phyloP scores from a whole-genome alignment of 2,797 vertebrate species.

The Balearica regulorum region DNA sequence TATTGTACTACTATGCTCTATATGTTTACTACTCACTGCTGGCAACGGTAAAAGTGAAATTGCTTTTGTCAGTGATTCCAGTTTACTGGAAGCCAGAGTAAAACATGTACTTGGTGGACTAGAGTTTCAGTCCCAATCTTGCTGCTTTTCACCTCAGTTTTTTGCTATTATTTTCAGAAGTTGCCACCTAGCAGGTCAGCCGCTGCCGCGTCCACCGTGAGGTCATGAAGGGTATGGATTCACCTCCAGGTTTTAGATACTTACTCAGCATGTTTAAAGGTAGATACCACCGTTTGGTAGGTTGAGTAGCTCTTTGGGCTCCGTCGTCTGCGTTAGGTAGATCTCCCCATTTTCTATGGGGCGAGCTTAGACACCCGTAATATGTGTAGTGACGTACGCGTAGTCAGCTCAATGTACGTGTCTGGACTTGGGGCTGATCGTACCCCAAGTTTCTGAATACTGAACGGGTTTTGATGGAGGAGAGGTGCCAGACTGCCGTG shows the following conservation, averaged over 20 bases:
- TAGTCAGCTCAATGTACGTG: too few species aligned
- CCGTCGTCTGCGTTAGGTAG: neutral
- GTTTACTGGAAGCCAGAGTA: neutral
- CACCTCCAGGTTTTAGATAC: neutral
- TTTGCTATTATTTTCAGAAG: accelerated
- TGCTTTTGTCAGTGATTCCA: neutral
- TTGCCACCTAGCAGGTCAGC: too few species aligned
- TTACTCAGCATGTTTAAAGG: neutral
- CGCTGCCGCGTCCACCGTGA: accelerated
- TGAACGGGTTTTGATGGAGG: accelerated
- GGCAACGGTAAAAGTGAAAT: neutral
- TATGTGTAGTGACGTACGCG: accelerated
- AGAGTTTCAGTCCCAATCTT: neutral
- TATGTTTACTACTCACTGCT: neutral
- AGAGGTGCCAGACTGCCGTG: neutral
- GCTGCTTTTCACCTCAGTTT: neutral
- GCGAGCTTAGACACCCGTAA: neutral
- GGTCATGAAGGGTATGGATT: neutral
- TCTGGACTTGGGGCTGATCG: too few species aligned
- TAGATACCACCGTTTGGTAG: neutral
- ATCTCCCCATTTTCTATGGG: accelerated
- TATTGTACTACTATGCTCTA: neutral
- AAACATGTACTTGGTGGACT: neutral
- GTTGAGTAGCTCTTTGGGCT: neutral
- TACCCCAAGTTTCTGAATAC: neutral